Evolutionary conservation across 2,113 vertebrate genomes (phyloP).

Genomic region (Pedionomus torquatus): DNA sequence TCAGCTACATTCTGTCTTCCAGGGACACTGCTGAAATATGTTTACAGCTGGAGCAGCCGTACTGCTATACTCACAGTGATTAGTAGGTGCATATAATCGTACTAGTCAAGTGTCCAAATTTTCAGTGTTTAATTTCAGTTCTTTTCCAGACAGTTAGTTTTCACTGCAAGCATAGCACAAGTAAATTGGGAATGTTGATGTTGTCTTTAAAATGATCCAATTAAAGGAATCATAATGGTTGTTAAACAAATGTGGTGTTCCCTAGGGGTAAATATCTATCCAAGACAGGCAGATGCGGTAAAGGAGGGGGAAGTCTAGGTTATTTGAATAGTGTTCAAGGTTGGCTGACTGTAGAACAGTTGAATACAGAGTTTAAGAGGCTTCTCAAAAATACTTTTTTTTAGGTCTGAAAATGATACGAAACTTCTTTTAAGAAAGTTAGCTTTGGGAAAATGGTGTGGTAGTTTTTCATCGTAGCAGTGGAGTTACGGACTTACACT

Average conservation of each 20-base stretch:
- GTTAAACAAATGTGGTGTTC: neutral
- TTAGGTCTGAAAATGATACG: neutral
- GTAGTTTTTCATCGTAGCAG: neutral
- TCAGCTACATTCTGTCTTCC: neutral
- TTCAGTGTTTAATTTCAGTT: neutral
- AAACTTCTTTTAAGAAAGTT: neutral
- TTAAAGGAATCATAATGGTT: neutral
- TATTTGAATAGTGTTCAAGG: neutral
- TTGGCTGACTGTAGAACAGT: neutral
- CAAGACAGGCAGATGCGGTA: neutral
- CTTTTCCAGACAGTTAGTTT: neutral
- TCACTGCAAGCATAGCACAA: neutral
- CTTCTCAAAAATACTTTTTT: neutral
- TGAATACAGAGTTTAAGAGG: neutral
- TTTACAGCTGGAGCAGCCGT: neutral
- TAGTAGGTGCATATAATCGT: neutral
- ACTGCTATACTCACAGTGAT: neutral
- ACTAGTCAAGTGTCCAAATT: neutral
- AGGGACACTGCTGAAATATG: neutral
- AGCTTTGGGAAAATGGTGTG: neutral
- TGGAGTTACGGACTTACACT: neutral
- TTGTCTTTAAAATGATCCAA: neutral
- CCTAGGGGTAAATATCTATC: neutral
- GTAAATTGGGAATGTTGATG: neutral
- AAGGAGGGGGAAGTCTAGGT: neutral